Evolutionary conservation across 2,888 invertebrate species (phyloP).

Genomic region (Oxystoma pomonae): DNA sequence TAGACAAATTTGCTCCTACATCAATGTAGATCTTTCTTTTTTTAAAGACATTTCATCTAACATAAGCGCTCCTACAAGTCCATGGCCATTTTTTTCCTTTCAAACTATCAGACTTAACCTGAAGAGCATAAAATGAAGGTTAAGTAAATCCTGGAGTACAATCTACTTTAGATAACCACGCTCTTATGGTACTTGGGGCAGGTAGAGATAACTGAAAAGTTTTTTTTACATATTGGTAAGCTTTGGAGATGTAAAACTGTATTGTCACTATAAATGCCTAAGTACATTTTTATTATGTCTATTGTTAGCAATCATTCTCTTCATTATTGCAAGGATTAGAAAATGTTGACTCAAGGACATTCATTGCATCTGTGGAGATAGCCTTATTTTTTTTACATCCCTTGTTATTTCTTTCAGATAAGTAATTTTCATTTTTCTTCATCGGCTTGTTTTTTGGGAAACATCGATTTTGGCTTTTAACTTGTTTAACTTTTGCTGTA

Average conservation of each 20-base stretch:
- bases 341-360: neutral
- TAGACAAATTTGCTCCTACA: conserved; percentile 4
- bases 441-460: neutral
- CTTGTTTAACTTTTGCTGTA: neutral
- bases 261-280: conserved; percentile 12
- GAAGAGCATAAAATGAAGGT: conserved; percentile 3
- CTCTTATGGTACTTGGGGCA: conserved; percentile 2
- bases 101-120: neutral
- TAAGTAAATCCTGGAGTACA: conserved; percentile 12
- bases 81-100: neutral
- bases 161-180: conserved; percentile 9
- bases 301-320: neutral
- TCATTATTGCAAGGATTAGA: neutral
- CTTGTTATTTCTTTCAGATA: neutral
- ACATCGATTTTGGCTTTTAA: neutral
- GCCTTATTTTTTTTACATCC: neutral
- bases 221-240: conserved; percentile 13
- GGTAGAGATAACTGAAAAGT: conserved; percentile 14
- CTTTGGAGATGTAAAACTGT: conserved; percentile 13
- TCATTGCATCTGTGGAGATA: neutral
- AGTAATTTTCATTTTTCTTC: neutral
- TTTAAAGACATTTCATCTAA: conserved; percentile 15
- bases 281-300: conserved; percentile 1
- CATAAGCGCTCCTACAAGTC: neutral
- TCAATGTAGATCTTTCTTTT: conserved; percentile 13